These are phyloP conservation scores for Sorex maritimensis DNA, from an alignment of 2,797 vertebrate species.

Conservation along the genomic window DNA sequence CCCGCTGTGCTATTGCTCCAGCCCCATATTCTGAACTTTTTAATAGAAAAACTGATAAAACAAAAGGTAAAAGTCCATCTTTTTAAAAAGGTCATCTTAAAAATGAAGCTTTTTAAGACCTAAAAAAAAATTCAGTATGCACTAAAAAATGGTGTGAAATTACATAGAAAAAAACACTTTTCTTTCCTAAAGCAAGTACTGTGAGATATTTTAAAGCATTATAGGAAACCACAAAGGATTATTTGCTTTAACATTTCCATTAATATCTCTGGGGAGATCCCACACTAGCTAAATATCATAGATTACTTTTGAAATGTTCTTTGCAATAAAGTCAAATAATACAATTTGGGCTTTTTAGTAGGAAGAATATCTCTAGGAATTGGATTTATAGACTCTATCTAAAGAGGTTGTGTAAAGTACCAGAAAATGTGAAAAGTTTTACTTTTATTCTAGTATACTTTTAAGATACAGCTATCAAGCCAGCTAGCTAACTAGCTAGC, in stretches of 20 bases:
- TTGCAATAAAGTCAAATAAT: constrained; percentile 70
- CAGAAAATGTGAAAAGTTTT: constrained; percentile 62
- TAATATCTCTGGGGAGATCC: constrained; percentile 69
- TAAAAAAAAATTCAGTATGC: constrained; percentile 16
- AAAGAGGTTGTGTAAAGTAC: constrained; percentile 49
- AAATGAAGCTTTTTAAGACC: constrained; percentile 38
- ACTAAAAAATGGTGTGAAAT: constrained; percentile 60
- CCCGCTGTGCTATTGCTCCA: not conserved
- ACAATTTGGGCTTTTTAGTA: constrained; percentile 67
- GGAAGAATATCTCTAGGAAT: constrained; percentile 71
- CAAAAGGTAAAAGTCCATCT: not conserved
- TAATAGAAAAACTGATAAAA: not conserved
- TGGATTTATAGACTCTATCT: constrained; percentile 62
- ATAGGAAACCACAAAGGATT: constrained; percentile 46
- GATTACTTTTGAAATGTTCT: constrained; percentile 78
- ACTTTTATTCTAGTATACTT: constrained; percentile 58
- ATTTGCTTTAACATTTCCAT: constrained; percentile 68
- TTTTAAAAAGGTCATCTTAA: not conserved
- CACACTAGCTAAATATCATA: constrained; percentile 62
- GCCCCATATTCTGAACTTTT: constrained; percentile 47
- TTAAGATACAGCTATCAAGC: not conserved
- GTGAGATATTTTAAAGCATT: constrained; percentile 62
- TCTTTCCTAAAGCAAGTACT: constrained; percentile 50
- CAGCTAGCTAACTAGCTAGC: constrained; percentile 56
- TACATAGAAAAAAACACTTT: constrained; percentile 57